These are phyloP conservation scores for Keiferia lycopersicella DNA, from an alignment of 2,888 invertebrate genomes.

Conservation along the genomic window DNA sequence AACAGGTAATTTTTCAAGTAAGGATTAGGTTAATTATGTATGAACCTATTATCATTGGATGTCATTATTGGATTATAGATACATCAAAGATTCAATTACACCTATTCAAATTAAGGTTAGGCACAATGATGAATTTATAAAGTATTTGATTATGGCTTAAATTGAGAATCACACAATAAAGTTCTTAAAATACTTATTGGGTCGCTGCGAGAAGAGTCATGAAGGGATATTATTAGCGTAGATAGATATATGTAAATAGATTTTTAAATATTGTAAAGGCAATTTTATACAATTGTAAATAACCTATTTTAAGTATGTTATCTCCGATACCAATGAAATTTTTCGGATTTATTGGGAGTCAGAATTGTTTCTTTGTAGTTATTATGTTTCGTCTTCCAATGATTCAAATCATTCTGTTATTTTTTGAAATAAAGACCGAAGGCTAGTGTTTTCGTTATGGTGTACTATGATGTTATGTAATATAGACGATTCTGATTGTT, in stretches of 20 bases:
- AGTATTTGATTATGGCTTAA: neutral
- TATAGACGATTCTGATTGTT: neutral
- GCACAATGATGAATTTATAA: slow-evolving; percentile 16
- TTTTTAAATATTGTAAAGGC: slow-evolving; percentile 54
- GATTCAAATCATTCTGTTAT: slow-evolving; percentile 18
- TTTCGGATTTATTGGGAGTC: slow-evolving; percentile 41
- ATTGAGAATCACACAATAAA: neutral
- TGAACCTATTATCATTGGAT: neutral
- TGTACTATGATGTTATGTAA: neutral
- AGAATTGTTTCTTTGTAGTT: slow-evolving; percentile 43
- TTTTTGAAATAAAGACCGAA: slow-evolving; percentile 20
- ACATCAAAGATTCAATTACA: slow-evolving; percentile 7
- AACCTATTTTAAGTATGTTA: slow-evolving; percentile 47
- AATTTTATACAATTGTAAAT: slow-evolving; percentile 68
- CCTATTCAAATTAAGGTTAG: neutral
- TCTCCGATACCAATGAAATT: slow-evolving; percentile 39
- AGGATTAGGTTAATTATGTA: neutral
- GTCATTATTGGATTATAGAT: neutral
- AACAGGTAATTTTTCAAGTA: neutral
- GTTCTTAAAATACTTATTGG: neutral
- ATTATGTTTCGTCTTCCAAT: slow-evolving; percentile 70
- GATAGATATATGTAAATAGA: slow-evolving; percentile 69
- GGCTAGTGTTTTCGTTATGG: slow-evolving; percentile 28
- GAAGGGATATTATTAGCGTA: slow-evolving; percentile 51
- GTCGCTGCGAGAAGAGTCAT: neutral